These are phyloP conservation scores for Pristionchus maxplancki DNA, from an alignment of 2,888 invertebrate species.

Conservation along the genomic window DNA sequence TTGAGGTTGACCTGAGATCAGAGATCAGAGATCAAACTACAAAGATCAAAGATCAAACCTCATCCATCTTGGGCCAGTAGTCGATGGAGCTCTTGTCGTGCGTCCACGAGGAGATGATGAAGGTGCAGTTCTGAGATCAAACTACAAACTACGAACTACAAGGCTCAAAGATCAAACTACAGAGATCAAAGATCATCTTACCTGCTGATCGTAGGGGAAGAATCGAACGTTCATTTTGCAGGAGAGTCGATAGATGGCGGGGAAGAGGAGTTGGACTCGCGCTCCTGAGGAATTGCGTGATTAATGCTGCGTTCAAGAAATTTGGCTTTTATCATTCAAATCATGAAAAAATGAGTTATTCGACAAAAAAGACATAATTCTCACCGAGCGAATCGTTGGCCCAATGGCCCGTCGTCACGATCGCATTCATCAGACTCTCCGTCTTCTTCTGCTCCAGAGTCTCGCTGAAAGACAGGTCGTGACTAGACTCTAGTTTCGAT, in stretches of 20 bases:
- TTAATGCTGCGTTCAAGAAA: not conserved
- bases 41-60: constrained; percentile 52
- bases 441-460: constrained; percentile 74
- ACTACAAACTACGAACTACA: not conserved
- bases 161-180: constrained; percentile 2
- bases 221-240: constrained; percentile 75
- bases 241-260: constrained; percentile 75
- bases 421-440: constrained; percentile 75
- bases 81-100: constrained; percentile 74
- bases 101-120: constrained; percentile 76
- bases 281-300: constrained; percentile 67
- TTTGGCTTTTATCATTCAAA: not conserved
- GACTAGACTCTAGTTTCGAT: too few species aligned
- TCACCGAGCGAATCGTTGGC: constrained; percentile 57
- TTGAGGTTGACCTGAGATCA: constrained; percentile 64
- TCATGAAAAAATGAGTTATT: not conserved
- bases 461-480: constrained; percentile 61
- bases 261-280: constrained; percentile 74
- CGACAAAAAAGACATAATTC: not conserved
- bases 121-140: constrained; percentile 71
- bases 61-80: constrained; percentile 67
- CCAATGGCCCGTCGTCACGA: constrained; percentile 74
- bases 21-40: constrained; percentile 9
- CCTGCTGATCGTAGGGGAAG: constrained; percentile 72
- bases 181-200: constrained; percentile 34